Evolutionary conservation across 64 coral and sea anemone genomes (phyloP), one percentile per base, ranked within the genome.

Genomic region (Stylophora pistillata): DNA sequence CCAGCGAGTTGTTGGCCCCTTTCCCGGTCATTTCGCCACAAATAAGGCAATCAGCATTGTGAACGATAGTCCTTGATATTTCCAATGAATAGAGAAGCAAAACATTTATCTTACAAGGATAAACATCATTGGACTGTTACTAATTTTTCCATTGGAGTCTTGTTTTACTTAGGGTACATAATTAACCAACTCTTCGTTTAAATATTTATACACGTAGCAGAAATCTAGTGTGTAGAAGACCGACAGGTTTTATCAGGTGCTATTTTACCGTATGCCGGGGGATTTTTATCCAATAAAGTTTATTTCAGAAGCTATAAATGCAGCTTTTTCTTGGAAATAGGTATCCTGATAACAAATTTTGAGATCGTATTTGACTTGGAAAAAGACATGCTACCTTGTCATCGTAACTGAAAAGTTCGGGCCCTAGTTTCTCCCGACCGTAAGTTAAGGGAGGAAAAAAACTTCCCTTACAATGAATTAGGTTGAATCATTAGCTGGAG

Each of bases 141-240:
- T 20, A 76, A n/a, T 76, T 52, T 76, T 53, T 17, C 15, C 20
- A 5, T 16, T 20, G 17, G 23, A 75, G 37, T 17, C 34, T 76
- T 54, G 33, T 34, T 76, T 76, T 76, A 68, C 64, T 68, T 68
- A 68, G 64, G 21, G 64, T 68, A 68, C 64, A 68, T 68, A 76
- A 76, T 76, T 76, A 23, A 76, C 73, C 37, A 21, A 17, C 34
- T 41, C 3, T 16, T 21, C 73, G 32, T 76, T 76, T 55, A 81
- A 82, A 82, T 33, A 82, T 62, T 62, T 21, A 66, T 63, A 13
- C 32, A 4, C 47, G 59, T 23, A 65, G 5, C 34, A 30, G 10
- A 76, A 47, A 41, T 31, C 58, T 68, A 25, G 64, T 28, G 64
- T 28, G 20, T 25, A 10, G 21, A 68, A n/a, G 10, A 63, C 32